Base-by-base conservation (phyloP, 2,888 invertebrate species). In the Drosophila nigricruria region DNA sequence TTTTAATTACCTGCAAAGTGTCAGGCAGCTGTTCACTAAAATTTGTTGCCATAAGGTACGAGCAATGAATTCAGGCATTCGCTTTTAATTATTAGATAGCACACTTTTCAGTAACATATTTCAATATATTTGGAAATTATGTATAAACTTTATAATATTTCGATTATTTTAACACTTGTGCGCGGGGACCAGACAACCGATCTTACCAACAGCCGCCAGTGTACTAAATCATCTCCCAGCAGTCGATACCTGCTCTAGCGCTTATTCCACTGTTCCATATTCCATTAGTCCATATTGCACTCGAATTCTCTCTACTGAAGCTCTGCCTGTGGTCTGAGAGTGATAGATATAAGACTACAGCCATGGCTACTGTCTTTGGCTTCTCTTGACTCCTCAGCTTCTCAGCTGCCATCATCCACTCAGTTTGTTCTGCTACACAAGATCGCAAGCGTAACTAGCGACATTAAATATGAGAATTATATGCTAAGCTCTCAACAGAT, bases 1-100 rank as follows among this genome's bases (percentile, higher is more conserved):
- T 81, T 84, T 81, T 82, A 84, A 81, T 81, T 84, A 81, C 82
- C 79, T 84, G 85, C 67, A 81, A 81, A 79, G 82, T 82, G 82
- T 75, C 77, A 73, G 74, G 45, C 86, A 73, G 67, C 81, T 72
- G 70, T 74, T 71, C 69, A 58, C 52, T 69, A 25, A 65, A 81
- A 84, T 76, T 76, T 84, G 79, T 73, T 50, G 76, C 79, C 76
- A 66, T 60, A 70, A 40, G 65, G 49, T 40, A 27, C 53, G 20
- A 45, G 23, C 58, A 30, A 45, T 54, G 50, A 38, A 53, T 40
- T 54, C 57, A 23, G 12, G 20, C 45, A 64, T 56, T 60, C 62
- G 68, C 52, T 58, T 81, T 79, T 81, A 63, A 78, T 81, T 78
- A 69, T 63, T 54, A 61, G 74, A 70, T 70, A 30, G 27, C 10